phyloP scores from a whole-genome alignment of 2,888 invertebrate genomes.

The Cheilosia urbana region DNA sequence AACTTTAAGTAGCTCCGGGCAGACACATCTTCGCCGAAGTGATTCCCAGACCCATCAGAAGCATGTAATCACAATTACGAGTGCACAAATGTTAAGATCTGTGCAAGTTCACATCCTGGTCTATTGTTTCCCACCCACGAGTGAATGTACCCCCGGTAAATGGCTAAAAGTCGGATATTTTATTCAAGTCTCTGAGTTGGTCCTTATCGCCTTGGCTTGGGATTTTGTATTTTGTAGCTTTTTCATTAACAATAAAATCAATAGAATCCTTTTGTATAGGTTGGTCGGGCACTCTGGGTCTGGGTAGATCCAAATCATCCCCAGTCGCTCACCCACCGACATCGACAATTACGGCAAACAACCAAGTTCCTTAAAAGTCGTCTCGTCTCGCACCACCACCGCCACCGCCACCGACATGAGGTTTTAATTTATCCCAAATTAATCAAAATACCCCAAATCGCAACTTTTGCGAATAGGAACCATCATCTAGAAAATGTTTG shows the following conservation, averaged over 20 bases:
- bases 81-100: constrained; percentile 29
- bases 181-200: constrained; percentile 67
- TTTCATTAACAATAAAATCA: constrained; percentile 76
- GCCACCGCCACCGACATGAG: constrained; percentile 77
- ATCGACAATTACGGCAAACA: constrained; percentile 70
- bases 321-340: constrained; percentile 47
- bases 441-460: constrained; percentile 80
- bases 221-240: constrained; percentile 75
- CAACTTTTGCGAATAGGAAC: constrained; percentile 69
- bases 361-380: constrained; percentile 72
- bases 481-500: constrained; percentile 72
- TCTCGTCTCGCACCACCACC: constrained; percentile 28
- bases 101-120: constrained; percentile 32
- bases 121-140: constrained; percentile 41
- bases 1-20: constrained; percentile 1
- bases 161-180: constrained; percentile 65
- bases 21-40: constrained; percentile 21
- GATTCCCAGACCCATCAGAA: constrained; percentile 24
- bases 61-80: constrained; percentile 56
- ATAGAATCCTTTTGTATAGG: constrained; percentile 74
- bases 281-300: not conserved
- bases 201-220: constrained; percentile 67
- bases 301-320: constrained; percentile 49
- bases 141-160: constrained; percentile 3
- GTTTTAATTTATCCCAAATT: constrained; percentile 83